A percentile compares a stretch with the other conserved stretches of the same genome.
These are phyloP conservation scores for Onychomys leucogaster DNA, from an alignment of 2,797 vertebrate species.

Conservation along the genomic window DNA sequence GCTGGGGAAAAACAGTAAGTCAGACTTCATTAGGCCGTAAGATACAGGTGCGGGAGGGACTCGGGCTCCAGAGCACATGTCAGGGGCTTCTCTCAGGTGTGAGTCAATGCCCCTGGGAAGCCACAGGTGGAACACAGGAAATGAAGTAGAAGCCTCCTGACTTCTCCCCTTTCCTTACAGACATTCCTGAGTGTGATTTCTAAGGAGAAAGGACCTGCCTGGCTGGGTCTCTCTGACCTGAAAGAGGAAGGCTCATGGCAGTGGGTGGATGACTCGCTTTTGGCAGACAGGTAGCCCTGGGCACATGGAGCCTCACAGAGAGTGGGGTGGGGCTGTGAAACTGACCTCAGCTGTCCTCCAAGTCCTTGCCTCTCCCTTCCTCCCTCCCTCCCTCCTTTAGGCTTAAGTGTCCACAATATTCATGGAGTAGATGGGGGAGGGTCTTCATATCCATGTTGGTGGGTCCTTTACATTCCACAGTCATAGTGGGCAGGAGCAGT, in stretches of 20 bases:
- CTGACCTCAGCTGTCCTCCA: not conserved
- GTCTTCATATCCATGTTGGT: not conserved
- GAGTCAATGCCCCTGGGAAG: not conserved
- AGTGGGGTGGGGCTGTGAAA: not conserved
- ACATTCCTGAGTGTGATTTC: not conserved
- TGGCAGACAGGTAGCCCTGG: not conserved
- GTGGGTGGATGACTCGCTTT: not conserved
- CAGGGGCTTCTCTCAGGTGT: not conserved
- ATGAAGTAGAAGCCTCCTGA: not conserved
- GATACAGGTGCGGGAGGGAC: not conserved
- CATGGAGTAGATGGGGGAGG: no score
- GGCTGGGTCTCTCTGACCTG: slow-evolving; percentile 13
- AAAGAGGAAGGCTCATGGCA: not conserved
- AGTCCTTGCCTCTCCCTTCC: not conserved
- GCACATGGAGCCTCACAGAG: accelerated
- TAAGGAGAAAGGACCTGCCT: not conserved
- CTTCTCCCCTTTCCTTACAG: not conserved
- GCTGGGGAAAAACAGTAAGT: not conserved
- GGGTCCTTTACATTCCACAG: not conserved
- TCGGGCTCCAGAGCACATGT: not conserved
- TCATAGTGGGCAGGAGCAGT: not conserved
- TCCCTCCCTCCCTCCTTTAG: no score
- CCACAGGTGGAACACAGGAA: accelerated
- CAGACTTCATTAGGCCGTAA: not conserved
- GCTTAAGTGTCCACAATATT: not conserved